Base-by-base conservation (phyloP, 2,888 invertebrate genomes). In the Apeira syringaria region DNA sequence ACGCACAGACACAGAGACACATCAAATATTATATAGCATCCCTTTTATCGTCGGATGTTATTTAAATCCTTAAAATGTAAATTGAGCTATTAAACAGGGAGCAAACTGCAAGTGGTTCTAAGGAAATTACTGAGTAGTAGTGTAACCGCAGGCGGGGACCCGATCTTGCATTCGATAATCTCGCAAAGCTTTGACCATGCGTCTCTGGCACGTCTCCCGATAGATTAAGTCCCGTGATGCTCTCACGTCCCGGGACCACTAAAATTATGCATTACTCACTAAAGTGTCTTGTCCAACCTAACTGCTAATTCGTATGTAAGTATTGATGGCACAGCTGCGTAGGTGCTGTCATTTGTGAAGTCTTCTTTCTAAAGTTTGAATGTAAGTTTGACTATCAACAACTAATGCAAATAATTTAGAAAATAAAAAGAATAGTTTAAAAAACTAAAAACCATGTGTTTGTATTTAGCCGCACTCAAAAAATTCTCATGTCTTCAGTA, bases 191-290 rank as follows among this genome's bases (percentile, higher is more conserved):
- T 67, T 56, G 60, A 53, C 56, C 62, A 51, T 57, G 61, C 67
- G 65, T 68, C 74, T 64, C 60, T 57, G 66, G 78, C 87, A 88
- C 86, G 88, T 81, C 75, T 73, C 70, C 61, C 56, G 59, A 59
- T 73, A 79, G 68, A 68, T 69, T 69, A 59, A 59, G 20, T 30
- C 54, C 59, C 61, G 64, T 70, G 65, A 75, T 74, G 66, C 64
- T 64, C 62, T 59, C 58, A 57, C 65, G 62, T 71, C 70, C 64
- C 59, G 59, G 54, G 71, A 74, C 74, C 75, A 56, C 73, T 70
- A 63, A 73, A 68, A 73, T 76, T 68, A 71, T 68, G 64, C 53
- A 42, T 52, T 59, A 64, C 65, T 65, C 63, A 54, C 53, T 63
- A 31, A 45, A 49, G 47, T 59, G 56, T 42, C 54, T 37, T 35